Conservation (phyloP, 1,140 invertebrate genomes). For the Musca domestica region DNA sequence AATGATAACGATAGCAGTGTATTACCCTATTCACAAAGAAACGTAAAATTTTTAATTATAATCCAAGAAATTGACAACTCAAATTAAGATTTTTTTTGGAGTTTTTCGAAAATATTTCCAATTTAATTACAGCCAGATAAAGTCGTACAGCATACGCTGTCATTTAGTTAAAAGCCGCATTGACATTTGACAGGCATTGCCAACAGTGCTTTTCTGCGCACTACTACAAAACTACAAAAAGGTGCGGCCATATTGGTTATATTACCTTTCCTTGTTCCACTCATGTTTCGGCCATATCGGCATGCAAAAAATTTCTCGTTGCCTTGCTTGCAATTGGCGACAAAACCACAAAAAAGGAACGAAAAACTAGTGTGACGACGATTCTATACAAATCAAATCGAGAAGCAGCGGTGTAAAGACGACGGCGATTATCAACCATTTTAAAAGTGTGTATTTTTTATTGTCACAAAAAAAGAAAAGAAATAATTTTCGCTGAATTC, state of each 20-base stretch:
- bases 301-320: constrained; percentile 10
- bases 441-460: constrained; percentile 11
- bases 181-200: neutral
- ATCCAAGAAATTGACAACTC: neutral
- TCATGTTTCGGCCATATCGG: too few species aligned
- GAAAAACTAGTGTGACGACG: constrained; percentile 25
- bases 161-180: too few species aligned
- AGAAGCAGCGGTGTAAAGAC: constrained; percentile 25
- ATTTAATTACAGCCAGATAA: too few species aligned
- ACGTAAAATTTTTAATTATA: neutral
- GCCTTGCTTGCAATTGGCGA: too few species aligned
- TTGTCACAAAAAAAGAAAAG: neutral
- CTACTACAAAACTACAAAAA: constrained; percentile 16
- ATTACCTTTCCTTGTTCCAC: too few species aligned
- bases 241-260: constrained; percentile 32
- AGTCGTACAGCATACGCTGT: too few species aligned
- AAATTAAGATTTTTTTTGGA: too few species aligned
- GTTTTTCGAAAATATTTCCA: too few species aligned
- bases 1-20: too few species aligned
- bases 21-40: too few species aligned
- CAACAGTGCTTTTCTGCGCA: neutral
- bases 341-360: constrained; percentile 1
- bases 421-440: constrained; percentile 20
- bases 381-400: constrained; percentile 19
- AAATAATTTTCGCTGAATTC: constrained; percentile 15